A percentile compares a stretch with the other conserved stretches of the same genome.
Evolutionary conservation across 2,888 invertebrate species (phyloP).

Genomic region (Hofmannophila pseudospretella): DNA sequence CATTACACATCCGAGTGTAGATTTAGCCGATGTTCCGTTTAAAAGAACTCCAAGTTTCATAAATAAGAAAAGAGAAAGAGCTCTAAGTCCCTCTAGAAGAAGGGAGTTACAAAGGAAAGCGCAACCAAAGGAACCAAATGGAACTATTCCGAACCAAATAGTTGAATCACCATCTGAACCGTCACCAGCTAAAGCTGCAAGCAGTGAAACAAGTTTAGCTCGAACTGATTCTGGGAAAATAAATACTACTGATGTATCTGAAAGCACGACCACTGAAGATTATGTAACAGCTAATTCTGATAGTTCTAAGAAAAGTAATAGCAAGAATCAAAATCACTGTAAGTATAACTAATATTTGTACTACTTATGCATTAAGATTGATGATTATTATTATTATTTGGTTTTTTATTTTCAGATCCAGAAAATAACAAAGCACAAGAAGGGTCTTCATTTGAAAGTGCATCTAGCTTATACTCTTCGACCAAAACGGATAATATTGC

Average conservation of each 20-base stretch:
- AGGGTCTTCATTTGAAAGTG: conserved; percentile 93
- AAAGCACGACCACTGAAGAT: conserved; percentile 92
- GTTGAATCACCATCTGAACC: conserved; percentile 57
- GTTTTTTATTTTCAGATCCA: conserved; percentile 74
- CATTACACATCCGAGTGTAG: conserved; percentile 75
- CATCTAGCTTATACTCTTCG: conserved; percentile 87
- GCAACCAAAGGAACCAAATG: conserved; percentile 62
- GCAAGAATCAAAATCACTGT: conserved; percentile 65
- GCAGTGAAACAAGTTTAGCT: conserved; percentile 74
- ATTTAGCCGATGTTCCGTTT: conserved; percentile 66
- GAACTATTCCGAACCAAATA: conserved; percentile 55
- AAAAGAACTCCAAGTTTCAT: conserved; percentile 71
- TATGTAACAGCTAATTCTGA: conserved; percentile 92
- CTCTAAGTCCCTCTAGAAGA: conserved; percentile 70
- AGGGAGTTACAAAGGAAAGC: conserved; percentile 64
- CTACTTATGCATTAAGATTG: too few relatives aligned
- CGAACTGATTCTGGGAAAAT: conserved; percentile 85
- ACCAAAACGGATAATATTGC: conserved; percentile 83
- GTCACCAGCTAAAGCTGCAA: conserved; percentile 45
- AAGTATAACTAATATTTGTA: conserved; percentile 24
- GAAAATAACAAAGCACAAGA: conserved; percentile 81
- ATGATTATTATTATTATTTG: too few relatives aligned
- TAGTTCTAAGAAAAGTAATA: conserved; percentile 81
- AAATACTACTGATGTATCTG: conserved; percentile 88
- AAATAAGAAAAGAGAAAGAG: conserved; percentile 71